Evolutionary conservation across 2,888 invertebrate species (phyloP).

Genomic region (Norana najaformis): DNA sequence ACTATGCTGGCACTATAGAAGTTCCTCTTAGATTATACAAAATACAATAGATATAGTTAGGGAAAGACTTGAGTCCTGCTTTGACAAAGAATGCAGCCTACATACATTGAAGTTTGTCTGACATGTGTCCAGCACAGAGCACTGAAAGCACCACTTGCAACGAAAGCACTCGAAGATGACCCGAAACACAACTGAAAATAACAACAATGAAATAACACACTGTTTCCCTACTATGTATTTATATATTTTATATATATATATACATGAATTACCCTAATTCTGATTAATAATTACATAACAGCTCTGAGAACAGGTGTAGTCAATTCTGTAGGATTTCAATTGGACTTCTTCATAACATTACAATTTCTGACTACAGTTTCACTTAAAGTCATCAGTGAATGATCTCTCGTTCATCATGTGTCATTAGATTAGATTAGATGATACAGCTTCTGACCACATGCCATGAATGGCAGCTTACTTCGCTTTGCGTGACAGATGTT

Average conservation of each 20-base stretch:
- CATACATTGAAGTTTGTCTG: conserved; percentile 26
- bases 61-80: neutral
- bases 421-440: too few relatives aligned
- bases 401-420: too few relatives aligned
- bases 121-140: conserved; percentile 20
- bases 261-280: neutral
- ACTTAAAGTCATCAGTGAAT: too few relatives aligned
- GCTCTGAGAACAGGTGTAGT: neutral
- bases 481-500: too few relatives aligned
- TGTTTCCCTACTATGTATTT: neutral
- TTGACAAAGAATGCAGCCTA: neutral
- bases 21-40: too few relatives aligned
- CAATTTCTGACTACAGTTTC: too few relatives aligned
- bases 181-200: neutral
- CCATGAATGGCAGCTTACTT: too few relatives aligned
- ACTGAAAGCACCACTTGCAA: conserved; percentile 20
- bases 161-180: conserved; percentile 20
- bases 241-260: neutral
- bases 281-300: neutral
- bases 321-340: neutral
- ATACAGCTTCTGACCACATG: too few relatives aligned
- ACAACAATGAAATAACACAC: neutral
- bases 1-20: neutral
- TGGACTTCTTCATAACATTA: too few relatives aligned
- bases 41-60: neutral